These are phyloP conservation scores for Brachionus plicatilis DNA, from an alignment of 1,140 invertebrate genomes.

Conservation along the genomic window DNA sequence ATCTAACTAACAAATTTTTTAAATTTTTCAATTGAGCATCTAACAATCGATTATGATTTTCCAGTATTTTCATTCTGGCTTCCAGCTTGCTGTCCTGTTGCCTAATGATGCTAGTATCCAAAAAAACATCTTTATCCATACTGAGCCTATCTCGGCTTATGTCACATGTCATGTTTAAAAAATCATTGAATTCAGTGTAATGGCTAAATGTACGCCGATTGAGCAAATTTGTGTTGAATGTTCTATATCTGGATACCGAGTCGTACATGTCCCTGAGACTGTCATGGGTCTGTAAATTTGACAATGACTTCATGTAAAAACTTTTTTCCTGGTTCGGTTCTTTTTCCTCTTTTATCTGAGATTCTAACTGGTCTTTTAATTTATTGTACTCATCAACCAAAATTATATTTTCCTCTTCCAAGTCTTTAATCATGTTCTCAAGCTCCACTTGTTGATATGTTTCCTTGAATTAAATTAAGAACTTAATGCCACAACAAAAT, in stretches of 20 bases:
- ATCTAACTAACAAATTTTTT: constrained; percentile 67
- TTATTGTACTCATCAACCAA: constrained; percentile 14
- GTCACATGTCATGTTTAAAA: constrained; percentile 42
- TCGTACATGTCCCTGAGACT: constrained; percentile 59
- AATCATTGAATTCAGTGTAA: constrained; percentile 42
- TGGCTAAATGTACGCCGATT: constrained; percentile 42
- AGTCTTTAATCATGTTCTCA: constrained; percentile 84
- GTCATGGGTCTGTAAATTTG: not conserved
- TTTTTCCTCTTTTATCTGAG: not conserved
- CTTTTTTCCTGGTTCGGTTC: not conserved
- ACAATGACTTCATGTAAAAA: not conserved
- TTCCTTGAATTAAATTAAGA: constrained; percentile 58
- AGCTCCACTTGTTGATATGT: constrained; percentile 86
- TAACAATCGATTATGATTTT: constrained; percentile 86
- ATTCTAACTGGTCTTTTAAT: not conserved
- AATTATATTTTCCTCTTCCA: constrained; percentile 79
- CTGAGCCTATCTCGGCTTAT: constrained; percentile 48
- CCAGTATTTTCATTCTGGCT: constrained; percentile 89
- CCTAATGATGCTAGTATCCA: constrained; percentile 79
- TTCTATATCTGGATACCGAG: constrained; percentile 43
- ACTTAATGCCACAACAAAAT: constrained; percentile 68
- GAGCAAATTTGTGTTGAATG: constrained; percentile 42
- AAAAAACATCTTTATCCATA: constrained; percentile 74
- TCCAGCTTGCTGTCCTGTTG: constrained; percentile 90
- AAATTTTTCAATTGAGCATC: constrained; percentile 66